These are phyloP conservation scores for Atlantisia rogersi DNA, from an alignment of 2,113 vertebrate genomes.

Conservation along the genomic window DNA sequence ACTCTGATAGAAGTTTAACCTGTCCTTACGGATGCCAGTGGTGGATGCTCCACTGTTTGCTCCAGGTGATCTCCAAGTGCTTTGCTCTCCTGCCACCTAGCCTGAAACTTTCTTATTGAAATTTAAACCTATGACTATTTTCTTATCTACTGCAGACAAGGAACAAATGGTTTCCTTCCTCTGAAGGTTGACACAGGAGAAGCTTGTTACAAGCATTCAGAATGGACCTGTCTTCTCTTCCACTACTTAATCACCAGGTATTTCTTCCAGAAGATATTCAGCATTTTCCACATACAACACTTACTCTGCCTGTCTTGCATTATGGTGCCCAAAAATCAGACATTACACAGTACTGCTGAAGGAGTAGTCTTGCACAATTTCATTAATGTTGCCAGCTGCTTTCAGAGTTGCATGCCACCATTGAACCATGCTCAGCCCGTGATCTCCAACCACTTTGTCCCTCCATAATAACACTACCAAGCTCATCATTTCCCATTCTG, in stretches of 20 bases:
- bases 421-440: background rate
- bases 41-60: background rate
- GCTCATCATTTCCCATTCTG: background rate
- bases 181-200: background rate
- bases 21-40: rapidly evolving
- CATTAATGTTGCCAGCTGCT: background rate
- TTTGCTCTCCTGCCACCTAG: background rate
- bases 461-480: background rate
- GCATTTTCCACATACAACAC: background rate
- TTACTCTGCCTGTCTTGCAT: background rate
- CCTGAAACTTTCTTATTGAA: background rate
- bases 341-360: background rate
- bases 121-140: background rate
- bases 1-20: background rate
- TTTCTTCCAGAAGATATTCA: background rate
- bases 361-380: background rate
- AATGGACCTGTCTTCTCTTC: background rate
- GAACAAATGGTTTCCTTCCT: background rate
- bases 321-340: background rate
- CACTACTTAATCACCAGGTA: background rate
- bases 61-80: background rate
- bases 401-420: background rate
- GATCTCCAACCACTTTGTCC: background rate
- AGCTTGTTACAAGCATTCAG: background rate
- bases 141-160: background rate